Base-by-base conservation (phyloP, 92 coral and sea anemone genomes). In the Heteractis magnifica region DNA sequence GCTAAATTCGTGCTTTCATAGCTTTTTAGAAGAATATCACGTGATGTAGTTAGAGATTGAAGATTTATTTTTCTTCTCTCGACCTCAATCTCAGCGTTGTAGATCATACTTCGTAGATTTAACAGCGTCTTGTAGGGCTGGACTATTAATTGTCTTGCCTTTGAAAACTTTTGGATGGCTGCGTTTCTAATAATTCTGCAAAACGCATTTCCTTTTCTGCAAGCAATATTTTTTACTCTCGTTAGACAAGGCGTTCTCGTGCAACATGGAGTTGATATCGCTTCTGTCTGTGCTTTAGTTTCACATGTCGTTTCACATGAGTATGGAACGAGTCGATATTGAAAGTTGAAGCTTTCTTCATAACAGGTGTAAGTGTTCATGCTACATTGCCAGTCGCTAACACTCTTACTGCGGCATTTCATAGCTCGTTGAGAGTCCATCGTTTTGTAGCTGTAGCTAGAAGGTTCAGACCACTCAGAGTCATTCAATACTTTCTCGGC, bases 221-320 rank as follows among this genome's bases (percentile, higher is more conserved):
- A 93, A 70, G 76, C 52, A 44, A 88, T 77, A 79, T 91, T 87
- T 20, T 50, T 80, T 14, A 84, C 51, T 4, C 90, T 86, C 53
- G 87, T 75, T 20, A 87, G 92, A 49, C 97, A 93, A 51, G 87
- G 80, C 9, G 88, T 77, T 20, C 34, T 65, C 14, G 10, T 16
- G 79, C 97, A 93, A 52, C 97, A 93, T 19, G 90, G 94, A 21
- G 89, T 82, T 15, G 85, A 84, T n/a, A 89, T 65, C 72, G 91
- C 85, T 64, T 90, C 89, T 78, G 86, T 89, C 10, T 82, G n/a
- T 12, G 79, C 85, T 76, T 80, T 76, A n/a, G 84, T 90, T 48
- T 91, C 90, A 53, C 97, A 93, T 18, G 92, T 80, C 19, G 52
- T 85, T 52, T 89, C 81, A 79, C 97, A 93, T 10, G 77, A 14